Evolutionary conservation across 1,140 invertebrate genomes (phyloP), one percentile per base, ranked within the genome.

Genomic region (Drosophila dunni): DNA sequence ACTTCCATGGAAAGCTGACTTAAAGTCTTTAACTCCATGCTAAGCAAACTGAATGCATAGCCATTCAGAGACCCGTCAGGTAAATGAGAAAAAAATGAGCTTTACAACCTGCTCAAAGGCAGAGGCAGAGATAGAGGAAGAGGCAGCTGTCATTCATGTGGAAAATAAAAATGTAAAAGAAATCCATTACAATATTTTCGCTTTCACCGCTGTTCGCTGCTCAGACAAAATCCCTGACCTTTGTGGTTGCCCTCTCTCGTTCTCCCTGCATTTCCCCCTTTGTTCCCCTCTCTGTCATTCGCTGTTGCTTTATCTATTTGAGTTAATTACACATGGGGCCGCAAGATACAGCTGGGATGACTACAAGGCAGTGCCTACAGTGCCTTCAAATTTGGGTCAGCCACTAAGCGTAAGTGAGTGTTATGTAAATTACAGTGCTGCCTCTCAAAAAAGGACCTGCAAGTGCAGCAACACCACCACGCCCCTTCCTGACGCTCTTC

Each of bases 341-440:
- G 13, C 42, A 56, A 42, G 15, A n/a, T 15, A 9, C 36, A 20
- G 8, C 54, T 38, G 3, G 11, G 24, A 7, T 33, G 48, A 11
- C 58, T 24, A 34, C 34, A 40, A 5, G 11, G n/a, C n/a, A 46
- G 40, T 29, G 24, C 36, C 71, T 50, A 33, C 72, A 33, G 44
- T 60, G 42, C 66, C 70, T 54, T 71, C 71, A 78, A 79, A 86
- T 86, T 86, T 86, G 69, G 83, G 83, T 86, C 83, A 86, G 75
- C 65, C 84, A 89, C 79, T 86, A 86, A 83, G 84, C 82, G 80
- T 78, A 79, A 88, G 84, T 80, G 83, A 86, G 84, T 86, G 83
- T 86, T 83, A 86, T 86, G 83, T 80, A 86, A 86, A 86, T 86
- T 88, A 83, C 71, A 72, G 62, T 48, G 72, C 63, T 60, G 72